Evolutionary conservation across 2,888 invertebrate genomes (phyloP).

Genomic region (Plebejus argus): DNA sequence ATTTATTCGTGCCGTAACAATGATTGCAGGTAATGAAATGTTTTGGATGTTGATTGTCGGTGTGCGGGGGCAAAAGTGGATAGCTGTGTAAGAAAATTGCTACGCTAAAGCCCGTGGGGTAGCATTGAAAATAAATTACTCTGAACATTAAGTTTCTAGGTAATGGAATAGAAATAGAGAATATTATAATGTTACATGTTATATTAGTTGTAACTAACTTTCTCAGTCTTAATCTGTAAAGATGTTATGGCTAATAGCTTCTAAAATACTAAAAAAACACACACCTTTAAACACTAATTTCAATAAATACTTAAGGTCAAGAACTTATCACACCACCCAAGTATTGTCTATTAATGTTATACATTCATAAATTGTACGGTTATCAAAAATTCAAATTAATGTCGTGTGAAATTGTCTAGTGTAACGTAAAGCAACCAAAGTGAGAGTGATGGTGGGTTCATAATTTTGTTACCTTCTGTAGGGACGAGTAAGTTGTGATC

Average conservation of each 20-base stretch:
- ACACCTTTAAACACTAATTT: too few relatives aligned
- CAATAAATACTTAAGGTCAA: not conserved
- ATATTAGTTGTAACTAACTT: too few relatives aligned
- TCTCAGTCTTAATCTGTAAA: too few relatives aligned
- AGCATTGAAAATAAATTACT: not conserved
- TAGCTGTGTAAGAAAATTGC: not conserved
- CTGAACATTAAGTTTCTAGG: not conserved
- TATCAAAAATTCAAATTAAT: not conserved
- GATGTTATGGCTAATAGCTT: too few relatives aligned
- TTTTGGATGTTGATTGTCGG: not conserved
- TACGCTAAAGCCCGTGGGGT: not conserved
- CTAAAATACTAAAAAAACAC: too few relatives aligned
- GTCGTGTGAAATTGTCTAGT: not conserved
- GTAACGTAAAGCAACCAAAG: not conserved
- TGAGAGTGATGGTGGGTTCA: not conserved
- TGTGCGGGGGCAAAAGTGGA: not conserved
- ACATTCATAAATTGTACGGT: too few relatives aligned
- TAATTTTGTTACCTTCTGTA: constrained; percentile 6
- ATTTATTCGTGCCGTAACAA: constrained; percentile 14
- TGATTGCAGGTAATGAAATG: constrained; percentile 16
- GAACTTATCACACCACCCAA: not conserved
- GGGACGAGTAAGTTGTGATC: constrained; percentile 5
- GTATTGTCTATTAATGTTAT: too few relatives aligned
- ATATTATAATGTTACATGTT: too few relatives aligned
- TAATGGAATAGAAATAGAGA: not conserved